Base-by-base conservation (phyloP, 2,888 invertebrate species). In the Phalera bucephala region DNA sequence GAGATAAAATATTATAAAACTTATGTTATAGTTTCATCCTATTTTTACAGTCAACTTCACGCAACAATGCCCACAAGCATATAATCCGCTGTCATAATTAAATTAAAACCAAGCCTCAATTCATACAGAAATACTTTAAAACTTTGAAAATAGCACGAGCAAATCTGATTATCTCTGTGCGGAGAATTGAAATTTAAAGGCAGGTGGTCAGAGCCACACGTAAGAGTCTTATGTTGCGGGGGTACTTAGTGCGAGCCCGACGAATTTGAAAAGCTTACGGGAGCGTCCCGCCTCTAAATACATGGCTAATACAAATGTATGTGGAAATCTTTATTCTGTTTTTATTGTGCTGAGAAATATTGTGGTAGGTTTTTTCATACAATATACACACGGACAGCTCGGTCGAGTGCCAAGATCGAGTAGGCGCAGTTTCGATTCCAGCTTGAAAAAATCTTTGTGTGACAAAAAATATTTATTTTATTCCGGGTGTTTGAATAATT, bases 171-270 rank as follows among this genome's bases (percentile, higher is more conserved):
- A 65, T 48, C 52, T 48, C 40, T 30, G 44, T 29, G 42, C 45
- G 34, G 43, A 52, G 57, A 70, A 66, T 62, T 62, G 60, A 66
- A 68, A 67, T 66, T 64, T 64, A 63, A 63, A 65, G 64, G 40
- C 37, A 51, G 47, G 46, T 52, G 44, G 61, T 60, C 46, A 66
- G 64, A 71, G 65, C 65, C 45, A 47, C 52, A 49, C 56, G 55
- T 72, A 72, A 72, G 72, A 64, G 40, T 63, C 72, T 72, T 72
- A 72, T 45, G 68, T 51, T 61, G 55, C 52, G 52, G 55, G 41
- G 42, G 57, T 70, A 62, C 65, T 68, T 61, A 64, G 45, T 31
- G 42, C 40, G 37, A 43, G 33, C 55, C 44, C 43, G 52, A 55
- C 40, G 59, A 64, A 62, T 64, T 58, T 50, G 61, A 61, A 60